phyloP scores from a whole-genome alignment of 1,140 invertebrate genomes.

The Anastrepha ludens region DNA sequence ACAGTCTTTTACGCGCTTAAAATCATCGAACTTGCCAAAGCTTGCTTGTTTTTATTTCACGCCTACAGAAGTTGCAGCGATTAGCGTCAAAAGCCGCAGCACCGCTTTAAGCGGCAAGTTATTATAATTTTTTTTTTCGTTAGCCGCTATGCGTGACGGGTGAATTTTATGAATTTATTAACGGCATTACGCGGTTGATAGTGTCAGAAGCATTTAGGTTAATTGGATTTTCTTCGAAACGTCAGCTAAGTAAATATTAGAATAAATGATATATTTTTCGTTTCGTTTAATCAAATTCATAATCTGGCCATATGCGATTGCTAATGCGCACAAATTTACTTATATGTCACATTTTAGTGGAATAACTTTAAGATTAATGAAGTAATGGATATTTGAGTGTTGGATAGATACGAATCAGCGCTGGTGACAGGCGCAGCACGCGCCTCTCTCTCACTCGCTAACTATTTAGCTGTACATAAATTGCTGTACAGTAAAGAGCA shows the following conservation, averaged over 20 bases:
- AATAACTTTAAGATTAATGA: neutral
- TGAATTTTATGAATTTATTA: slow-evolving; percentile 53
- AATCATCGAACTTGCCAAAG: slow-evolving; percentile 17
- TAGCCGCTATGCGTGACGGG: neutral
- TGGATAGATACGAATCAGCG: too few species aligned
- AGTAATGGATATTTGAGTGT: too few species aligned
- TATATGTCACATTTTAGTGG: neutral
- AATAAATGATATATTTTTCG: neutral
- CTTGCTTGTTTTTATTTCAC: slow-evolving; percentile 1
- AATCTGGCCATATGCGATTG: neutral
- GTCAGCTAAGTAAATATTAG: slow-evolving; percentile 8
- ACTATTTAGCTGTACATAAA: too few species aligned
- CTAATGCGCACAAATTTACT: neutral
- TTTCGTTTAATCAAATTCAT: neutral
- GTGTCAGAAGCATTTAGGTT: slow-evolving; percentile 50
- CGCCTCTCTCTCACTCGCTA: too few species aligned
- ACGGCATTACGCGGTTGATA: neutral
- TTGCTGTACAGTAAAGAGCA: too few species aligned
- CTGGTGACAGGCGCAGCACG: too few species aligned
- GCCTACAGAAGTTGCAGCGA: slow-evolving; percentile 9
- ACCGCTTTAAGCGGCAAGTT: slow-evolving; percentile 25
- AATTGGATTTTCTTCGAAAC: slow-evolving; percentile 36
- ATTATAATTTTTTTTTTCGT: slow-evolving; percentile 21
- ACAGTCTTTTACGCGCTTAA: neutral
- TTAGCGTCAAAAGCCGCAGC: slow-evolving; percentile 36